Conservation (phyloP, 2,797 vertebrate species). For the Cossypha heuglini region DNA sequence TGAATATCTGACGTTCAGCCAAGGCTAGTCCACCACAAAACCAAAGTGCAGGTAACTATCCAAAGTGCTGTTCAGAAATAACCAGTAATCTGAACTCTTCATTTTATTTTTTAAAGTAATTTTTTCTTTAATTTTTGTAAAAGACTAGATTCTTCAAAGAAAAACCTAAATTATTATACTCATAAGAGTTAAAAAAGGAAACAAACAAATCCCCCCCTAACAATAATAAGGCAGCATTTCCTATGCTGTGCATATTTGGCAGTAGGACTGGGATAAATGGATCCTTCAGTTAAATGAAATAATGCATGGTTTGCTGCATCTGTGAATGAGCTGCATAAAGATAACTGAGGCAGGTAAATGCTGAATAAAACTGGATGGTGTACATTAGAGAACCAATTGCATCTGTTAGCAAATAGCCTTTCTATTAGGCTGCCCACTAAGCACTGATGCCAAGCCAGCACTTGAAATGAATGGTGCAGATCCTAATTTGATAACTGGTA, state of each 20-base stretch:
- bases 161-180: neutral
- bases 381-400: neutral
- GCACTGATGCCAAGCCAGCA: neutral
- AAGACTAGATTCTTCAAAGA: neutral
- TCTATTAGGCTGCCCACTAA: neutral
- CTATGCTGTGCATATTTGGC: neutral
- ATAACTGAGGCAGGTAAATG: slow-evolving; percentile 56
- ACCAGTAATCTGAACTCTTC: neutral
- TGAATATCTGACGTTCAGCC: neutral
- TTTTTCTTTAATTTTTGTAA: neutral
- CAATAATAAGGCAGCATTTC: neutral
- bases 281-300: slow-evolving; percentile 9
- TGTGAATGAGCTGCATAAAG: slow-evolving; percentile 44
- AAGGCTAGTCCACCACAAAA: neutral
- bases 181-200: neutral
- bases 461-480: neutral
- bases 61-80: neutral
- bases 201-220: neutral
- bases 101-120: fast-evolving
- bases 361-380: slow-evolving; percentile 16
- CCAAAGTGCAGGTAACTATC: neutral
- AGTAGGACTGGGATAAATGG: neutral
- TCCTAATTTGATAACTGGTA: neutral
- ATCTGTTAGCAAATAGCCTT: neutral
- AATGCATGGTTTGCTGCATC: slow-evolving; percentile 28